phyloP scores from a whole-genome alignment of 1,140 invertebrate species.

The Trichonephila inaurata region DNA sequence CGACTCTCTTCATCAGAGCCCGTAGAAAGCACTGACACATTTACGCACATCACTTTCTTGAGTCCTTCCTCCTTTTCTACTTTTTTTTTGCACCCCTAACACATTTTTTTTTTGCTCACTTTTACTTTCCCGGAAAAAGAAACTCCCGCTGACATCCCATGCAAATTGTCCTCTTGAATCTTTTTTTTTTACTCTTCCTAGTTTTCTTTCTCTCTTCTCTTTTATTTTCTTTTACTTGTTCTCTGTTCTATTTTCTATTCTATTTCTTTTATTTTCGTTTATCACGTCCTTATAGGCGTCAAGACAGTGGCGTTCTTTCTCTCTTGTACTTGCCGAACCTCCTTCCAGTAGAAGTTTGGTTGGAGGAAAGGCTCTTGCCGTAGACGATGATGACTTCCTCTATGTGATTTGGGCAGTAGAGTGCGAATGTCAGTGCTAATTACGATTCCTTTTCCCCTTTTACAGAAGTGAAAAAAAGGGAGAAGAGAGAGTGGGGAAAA shows the following conservation, averaged over 20 bases:
- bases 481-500: not conserved
- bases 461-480: not conserved
- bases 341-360: not conserved
- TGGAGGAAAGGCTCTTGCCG: not conserved
- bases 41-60: constrained; percentile 50
- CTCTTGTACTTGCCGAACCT: constrained; percentile 7
- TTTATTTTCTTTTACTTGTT: not conserved
- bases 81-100: not conserved
- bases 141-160: constrained; percentile 52
- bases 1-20: constrained; percentile 23
- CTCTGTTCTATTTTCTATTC: not conserved
- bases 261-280: not conserved
- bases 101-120: not conserved
- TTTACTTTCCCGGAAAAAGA: constrained; percentile 17
- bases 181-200: not conserved
- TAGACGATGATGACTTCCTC: constrained; percentile 51
- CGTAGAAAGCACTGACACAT: constrained; percentile 43
- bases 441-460: not conserved
- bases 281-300: constrained; percentile 35
- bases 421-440: constrained; percentile 59
- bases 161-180: constrained; percentile 48
- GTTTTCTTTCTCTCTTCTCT: not conserved
- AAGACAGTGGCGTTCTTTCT: not conserved
- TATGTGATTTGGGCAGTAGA: constrained; percentile 35
- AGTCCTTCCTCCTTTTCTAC: not conserved